phyloP scores from a whole-genome alignment of 2,888 invertebrate species.

The Mellilla xanthometata region DNA sequence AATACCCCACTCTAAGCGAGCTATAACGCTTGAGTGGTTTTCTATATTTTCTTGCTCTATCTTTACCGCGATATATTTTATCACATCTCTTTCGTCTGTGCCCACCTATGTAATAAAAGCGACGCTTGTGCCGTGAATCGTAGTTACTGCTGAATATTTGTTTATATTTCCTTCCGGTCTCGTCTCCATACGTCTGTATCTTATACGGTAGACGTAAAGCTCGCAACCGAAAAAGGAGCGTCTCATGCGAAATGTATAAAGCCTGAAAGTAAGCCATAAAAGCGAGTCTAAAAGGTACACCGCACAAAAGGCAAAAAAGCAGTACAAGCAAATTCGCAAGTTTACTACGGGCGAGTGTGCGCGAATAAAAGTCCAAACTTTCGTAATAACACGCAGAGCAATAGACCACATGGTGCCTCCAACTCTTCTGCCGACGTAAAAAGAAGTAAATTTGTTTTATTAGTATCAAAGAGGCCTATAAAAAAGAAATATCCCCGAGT shows the following conservation, averaged over 20 bases:
- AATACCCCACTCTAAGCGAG: constrained; percentile 58
- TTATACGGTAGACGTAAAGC: constrained; percentile 64
- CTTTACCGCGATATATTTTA: constrained; percentile 31
- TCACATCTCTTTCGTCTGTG: constrained; percentile 35
- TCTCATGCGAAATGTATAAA: constrained; percentile 60
- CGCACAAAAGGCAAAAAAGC: constrained; percentile 44
- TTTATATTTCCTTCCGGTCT: constrained; percentile 45
- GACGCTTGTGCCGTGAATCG: constrained; percentile 21
- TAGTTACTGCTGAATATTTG: constrained; percentile 33
- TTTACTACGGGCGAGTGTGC: constrained; percentile 46
- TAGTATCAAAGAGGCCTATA: constrained; percentile 76
- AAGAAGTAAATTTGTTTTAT: constrained; percentile 80
- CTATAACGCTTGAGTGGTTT: constrained; percentile 60
- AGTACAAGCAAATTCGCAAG: constrained; percentile 49
- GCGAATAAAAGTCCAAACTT: constrained; percentile 66
- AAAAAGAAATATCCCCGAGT: constrained; percentile 74
- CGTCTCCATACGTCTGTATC: constrained; percentile 49
- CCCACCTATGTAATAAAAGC: constrained; percentile 33
- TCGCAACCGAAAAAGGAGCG: constrained; percentile 50
- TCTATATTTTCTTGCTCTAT: constrained; percentile 35
- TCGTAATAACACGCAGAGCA: constrained; percentile 50
- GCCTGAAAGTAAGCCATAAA: constrained; percentile 56
- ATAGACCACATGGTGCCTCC: constrained; percentile 66
- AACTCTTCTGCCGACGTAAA: constrained; percentile 61
- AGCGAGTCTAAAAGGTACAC: constrained; percentile 49